These are phyloP conservation scores for Choreutis nemorana DNA, from an alignment of 2,888 invertebrate genomes.

Conservation along the genomic window DNA sequence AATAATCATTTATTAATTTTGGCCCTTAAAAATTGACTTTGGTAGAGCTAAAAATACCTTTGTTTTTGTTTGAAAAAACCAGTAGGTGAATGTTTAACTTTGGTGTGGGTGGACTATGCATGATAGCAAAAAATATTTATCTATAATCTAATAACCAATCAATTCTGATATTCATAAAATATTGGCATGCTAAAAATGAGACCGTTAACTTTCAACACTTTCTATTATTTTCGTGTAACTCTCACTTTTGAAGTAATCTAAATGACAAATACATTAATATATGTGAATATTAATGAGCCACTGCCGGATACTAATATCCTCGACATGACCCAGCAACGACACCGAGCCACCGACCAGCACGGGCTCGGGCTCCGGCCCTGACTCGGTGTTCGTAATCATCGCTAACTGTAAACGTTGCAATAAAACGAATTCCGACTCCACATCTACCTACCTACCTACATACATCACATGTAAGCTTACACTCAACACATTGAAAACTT, in stretches of 20 bases:
- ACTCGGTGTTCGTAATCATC: slow-evolving; percentile 15
- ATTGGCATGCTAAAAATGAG: slow-evolving; percentile 5
- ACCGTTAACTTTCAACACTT: slow-evolving; percentile 20
- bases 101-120: too few species aligned
- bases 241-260: slow-evolving; percentile 8
- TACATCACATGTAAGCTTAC: slow-evolving; percentile 10
- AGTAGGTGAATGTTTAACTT: too few species aligned
- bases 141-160: too few species aligned
- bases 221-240: slow-evolving; percentile 15
- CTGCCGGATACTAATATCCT: slow-evolving; percentile 22
- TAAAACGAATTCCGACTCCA: slow-evolving; percentile 21
- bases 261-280: slow-evolving; percentile 9
- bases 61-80: too few species aligned
- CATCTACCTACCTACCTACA: slow-evolving; percentile 28
- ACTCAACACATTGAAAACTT: too few species aligned
- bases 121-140: too few species aligned
- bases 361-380: slow-evolving; percentile 9
- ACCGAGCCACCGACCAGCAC: slow-evolving; percentile 2
- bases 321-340: slow-evolving; percentile 15
- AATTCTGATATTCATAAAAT: too few species aligned
- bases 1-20: too few species aligned
- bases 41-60: too few species aligned
- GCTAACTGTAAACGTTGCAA: too few species aligned
- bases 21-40: too few species aligned
- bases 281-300: slow-evolving; percentile 24